phyloP scores from a whole-genome alignment of 2,113 vertebrate genomes.

The Cepphus grylle region DNA sequence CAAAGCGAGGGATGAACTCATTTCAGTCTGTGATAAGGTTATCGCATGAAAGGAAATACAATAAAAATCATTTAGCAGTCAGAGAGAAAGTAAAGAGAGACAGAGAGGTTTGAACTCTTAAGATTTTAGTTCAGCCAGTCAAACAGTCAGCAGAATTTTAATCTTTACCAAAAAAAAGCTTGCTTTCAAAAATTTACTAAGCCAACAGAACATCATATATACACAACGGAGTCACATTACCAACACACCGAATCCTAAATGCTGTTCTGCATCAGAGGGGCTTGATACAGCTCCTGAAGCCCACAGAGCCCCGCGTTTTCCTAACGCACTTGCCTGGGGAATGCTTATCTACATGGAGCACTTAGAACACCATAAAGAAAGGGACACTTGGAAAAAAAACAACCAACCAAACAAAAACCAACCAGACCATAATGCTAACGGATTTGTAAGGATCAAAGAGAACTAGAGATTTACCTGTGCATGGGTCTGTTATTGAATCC shows the following conservation, averaged over 20 bases:
- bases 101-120: background rate
- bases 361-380: background rate
- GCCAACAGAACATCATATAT: background rate
- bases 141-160: background rate
- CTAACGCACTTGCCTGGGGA: background rate
- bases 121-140: background rate
- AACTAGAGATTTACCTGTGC: background rate
- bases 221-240: rapidly evolving
- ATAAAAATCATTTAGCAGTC: background rate
- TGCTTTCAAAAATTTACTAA: background rate
- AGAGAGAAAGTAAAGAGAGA: background rate
- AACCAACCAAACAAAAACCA: background rate
- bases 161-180: background rate
- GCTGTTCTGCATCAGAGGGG: no score
- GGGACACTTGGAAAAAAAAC: rapidly evolving
- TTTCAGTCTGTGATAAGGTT: background rate
- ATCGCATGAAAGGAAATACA: background rate
- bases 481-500: background rate
- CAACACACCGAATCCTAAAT: background rate
- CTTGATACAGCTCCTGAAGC: background rate
- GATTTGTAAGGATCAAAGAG: background rate
- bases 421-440: background rate
- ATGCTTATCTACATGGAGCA: background rate
- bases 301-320: rapidly evolving
- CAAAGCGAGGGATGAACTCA: background rate